phyloP scores from a whole-genome alignment of 2,888 invertebrate species.

The Heliconius cydno region DNA sequence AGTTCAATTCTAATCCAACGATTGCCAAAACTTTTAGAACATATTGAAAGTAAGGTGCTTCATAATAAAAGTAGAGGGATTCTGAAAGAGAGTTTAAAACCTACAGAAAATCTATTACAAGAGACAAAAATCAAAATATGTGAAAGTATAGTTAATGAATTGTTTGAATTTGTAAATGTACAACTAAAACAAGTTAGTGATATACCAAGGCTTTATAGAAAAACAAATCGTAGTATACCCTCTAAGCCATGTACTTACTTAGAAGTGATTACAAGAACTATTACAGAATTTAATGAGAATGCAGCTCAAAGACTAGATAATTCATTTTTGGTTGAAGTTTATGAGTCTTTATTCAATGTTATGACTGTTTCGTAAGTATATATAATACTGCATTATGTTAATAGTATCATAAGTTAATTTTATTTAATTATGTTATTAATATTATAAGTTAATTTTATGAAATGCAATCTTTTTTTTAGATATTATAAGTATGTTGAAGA shows the following conservation, averaged over 20 bases:
- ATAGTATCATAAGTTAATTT: too few relatives aligned
- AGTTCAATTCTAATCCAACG: constrained; percentile 61
- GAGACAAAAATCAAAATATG: constrained; percentile 64
- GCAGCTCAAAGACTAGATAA: constrained; percentile 70
- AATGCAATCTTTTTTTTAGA: constrained; percentile 59
- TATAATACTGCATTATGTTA: neutral
- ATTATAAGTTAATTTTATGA: neutral
- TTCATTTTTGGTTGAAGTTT: constrained; percentile 64
- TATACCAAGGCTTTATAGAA: constrained; percentile 95
- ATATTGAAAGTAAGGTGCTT: constrained; percentile 61
- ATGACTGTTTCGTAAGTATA: constrained; percentile 84
- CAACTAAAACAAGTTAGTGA: constrained; percentile 93
- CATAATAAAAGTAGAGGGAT: constrained; percentile 58
- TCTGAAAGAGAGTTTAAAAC: constrained; percentile 61
- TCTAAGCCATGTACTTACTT: constrained; percentile 91
- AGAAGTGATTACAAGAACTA: constrained; percentile 84
- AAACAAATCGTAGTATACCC: constrained; percentile 95
- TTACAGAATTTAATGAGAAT: constrained; percentile 83
- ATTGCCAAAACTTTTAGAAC: constrained; percentile 64
- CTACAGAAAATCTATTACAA: constrained; percentile 61
- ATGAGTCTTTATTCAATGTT: constrained; percentile 73
- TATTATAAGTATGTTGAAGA: constrained; percentile 91
- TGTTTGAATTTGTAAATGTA: constrained; percentile 75
- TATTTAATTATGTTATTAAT: too few relatives aligned
- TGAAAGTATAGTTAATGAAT: constrained; percentile 72